Percentiles rank a stretch among this genome's conserved stretches.
phyloP scores from a whole-genome alignment of 2,797 vertebrate genomes.

The Dicrostonyx torquatus region DNA sequence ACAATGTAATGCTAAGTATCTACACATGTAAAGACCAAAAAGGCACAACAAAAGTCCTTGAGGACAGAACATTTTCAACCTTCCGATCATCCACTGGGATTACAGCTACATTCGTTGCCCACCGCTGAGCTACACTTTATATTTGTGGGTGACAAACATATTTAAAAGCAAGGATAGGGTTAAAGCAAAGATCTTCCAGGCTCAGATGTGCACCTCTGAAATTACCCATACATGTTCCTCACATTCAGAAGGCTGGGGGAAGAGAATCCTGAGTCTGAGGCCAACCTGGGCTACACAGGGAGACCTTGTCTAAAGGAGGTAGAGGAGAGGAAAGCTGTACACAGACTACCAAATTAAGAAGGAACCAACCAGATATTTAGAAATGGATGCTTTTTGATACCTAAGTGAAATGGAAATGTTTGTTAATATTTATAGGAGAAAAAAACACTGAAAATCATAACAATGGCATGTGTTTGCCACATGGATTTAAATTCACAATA shows the following conservation, averaged over 20 bases:
- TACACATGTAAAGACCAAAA: neutral
- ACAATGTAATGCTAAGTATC: no score
- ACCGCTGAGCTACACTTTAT: neutral
- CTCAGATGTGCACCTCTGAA: neutral
- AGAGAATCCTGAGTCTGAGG: neutral
- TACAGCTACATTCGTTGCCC: no score
- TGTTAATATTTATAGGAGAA: conserved; percentile 28
- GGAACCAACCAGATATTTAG: neutral
- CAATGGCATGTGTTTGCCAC: neutral
- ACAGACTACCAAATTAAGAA: neutral
- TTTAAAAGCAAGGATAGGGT: neutral
- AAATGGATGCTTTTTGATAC: neutral
- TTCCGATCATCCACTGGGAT: neutral
- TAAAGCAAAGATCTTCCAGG: neutral
- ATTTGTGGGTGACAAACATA: no score
- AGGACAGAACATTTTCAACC: neutral
- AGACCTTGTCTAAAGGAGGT: neutral
- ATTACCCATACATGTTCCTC: neutral
- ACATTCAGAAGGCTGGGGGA: neutral
- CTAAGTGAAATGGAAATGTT: neutral
- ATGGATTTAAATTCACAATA: conserved; percentile 53
- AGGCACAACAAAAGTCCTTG: neutral
- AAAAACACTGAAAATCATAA: neutral
- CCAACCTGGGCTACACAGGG: neutral
- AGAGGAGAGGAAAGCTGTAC: neutral